Base-by-base conservation (phyloP, 2,888 invertebrate genomes). In the Eugnorisma glareosa region DNA sequence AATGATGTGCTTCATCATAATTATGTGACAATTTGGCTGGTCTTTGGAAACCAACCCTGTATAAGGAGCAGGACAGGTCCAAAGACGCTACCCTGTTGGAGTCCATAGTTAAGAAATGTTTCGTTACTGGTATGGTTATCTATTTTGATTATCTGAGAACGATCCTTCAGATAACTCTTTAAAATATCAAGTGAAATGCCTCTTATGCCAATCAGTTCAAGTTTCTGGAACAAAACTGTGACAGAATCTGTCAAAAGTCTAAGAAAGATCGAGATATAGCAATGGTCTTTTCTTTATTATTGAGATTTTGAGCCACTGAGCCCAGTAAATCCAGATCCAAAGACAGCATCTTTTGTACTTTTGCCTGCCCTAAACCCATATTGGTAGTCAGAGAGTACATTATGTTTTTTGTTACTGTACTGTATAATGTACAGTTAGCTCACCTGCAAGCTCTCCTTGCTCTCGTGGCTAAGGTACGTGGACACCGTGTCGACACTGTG, bases 401-500 rank as follows among this genome's bases (percentile, higher is more conserved):
- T 63, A 24, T 63, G 13, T 37, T 31, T 15, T 28, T 57, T 57
- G 28, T 57, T 31, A 48, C 48, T 48, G 48, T 1, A 21, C 6
- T 21, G 2, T 48, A 45, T 45, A 48, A 3, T 57, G 54, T 28
- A 28, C 54, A 57, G 28, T 57, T 24, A 45, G 31, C 54, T 37
- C 40, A 96, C 96, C 95, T 95, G 96, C 79, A 94, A 83, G 90
- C 98, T 98, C 84, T 98, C 98, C 92, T 98, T 97, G 95, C 98
- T 98, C 94, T 98, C 98, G 89, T 95, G 98, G 92, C 98, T 98
- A 89, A 99, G 97, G 97, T 99, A 99, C 0, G 99, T 99, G 78
- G 98, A 98, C 48, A 99, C 98, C 21, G 99, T 99, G 93, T 99
- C 99, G 63, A 98, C 98, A 92, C 98, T 98, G 77, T 98, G 98